A percentile compares a stretch with the other conserved stretches of the same genome.
Evolutionary conservation across 1,140 invertebrate genomes (phyloP).

Genomic region (Amyelois transitella): DNA sequence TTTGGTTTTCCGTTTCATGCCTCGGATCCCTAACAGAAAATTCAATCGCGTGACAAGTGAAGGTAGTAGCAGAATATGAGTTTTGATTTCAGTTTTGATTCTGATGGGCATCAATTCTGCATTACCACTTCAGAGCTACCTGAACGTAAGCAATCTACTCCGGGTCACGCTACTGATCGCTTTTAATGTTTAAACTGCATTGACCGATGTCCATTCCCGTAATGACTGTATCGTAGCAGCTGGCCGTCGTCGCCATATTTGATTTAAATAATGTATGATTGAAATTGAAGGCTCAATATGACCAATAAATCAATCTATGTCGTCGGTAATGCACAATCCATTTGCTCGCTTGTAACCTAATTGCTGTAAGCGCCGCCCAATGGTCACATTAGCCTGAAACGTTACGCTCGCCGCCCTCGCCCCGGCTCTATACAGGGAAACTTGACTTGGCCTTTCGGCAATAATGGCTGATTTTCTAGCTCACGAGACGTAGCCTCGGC

Average conservation of each 20-base stretch:
- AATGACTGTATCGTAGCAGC: conserved; percentile 54
- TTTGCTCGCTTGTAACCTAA: conserved; percentile 69
- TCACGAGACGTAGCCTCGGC: conserved; percentile 57
- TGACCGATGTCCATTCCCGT: conserved; percentile 38
- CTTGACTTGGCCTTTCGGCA: conserved; percentile 47
- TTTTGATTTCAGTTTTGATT: conserved; percentile 25
- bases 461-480: conserved; percentile 73
- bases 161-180: conserved; percentile 36
- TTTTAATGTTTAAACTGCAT: conserved; percentile 44
- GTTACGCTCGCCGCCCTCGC: conserved; percentile 20
- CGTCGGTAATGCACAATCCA: conserved; percentile 69
- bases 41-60: conserved; percentile 33
- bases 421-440: conserved; percentile 26
- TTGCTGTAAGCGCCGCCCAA: conserved; percentile 70
- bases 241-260: conserved; percentile 25
- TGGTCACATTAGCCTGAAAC: conserved; percentile 61
- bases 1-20: neutral
- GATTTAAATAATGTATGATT: conserved; percentile 43
- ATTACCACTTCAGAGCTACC: conserved; percentile 14
- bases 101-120: conserved; percentile 32
- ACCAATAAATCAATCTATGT: conserved; percentile 70
- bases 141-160: conserved; percentile 38
- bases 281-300: conserved; percentile 28
- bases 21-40: conserved; percentile 7
- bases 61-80: conserved; percentile 22